Percentiles rank a stretch among this genome's conserved stretches.
Conservation (phyloP, 2,797 vertebrate genomes). For the Onychomys torridus region DNA sequence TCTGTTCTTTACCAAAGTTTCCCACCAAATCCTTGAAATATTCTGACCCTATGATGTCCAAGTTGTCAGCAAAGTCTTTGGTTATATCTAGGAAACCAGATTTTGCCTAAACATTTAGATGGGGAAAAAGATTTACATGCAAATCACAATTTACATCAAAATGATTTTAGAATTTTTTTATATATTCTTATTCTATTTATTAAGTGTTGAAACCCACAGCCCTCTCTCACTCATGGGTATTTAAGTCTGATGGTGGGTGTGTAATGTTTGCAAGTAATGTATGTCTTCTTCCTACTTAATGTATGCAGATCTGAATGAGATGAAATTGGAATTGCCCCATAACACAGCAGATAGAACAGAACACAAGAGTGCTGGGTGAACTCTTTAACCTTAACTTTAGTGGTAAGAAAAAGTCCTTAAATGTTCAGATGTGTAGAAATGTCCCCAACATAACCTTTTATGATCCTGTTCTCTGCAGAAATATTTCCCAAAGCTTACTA, state of each 20-base stretch:
- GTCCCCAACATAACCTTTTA: conserved; percentile 73
- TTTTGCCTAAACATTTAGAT: conserved; percentile 38
- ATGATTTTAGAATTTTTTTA: conserved; percentile 31
- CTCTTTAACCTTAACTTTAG: conserved; percentile 78
- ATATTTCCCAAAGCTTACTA: conserved; percentile 81
- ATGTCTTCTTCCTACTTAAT: conserved; percentile 72
- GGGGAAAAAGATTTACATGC: conserved; percentile 21
- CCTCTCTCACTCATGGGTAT: conserved; percentile 34
- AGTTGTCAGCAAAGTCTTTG: conserved; percentile 36
- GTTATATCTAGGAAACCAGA: conserved; percentile 16
- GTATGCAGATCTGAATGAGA: conserved; percentile 74
- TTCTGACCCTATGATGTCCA: not conserved
- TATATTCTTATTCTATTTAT: conserved; percentile 54
- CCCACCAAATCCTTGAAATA: not conserved
- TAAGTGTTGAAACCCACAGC: conserved; percentile 49
- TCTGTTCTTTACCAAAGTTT: not conserved
- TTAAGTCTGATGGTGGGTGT: conserved; percentile 69
- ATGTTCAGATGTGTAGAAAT: conserved; percentile 68
- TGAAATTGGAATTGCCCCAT: conserved; percentile 63
- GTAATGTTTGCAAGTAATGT: conserved; percentile 74
- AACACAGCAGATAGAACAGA: conserved; percentile 63
- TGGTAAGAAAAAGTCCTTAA: conserved; percentile 73
- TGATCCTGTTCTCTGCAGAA: conserved; percentile 69
- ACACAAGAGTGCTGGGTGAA: conserved; percentile 49
- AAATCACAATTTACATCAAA: too few species aligned